phyloP scores from a whole-genome alignment of 2,888 invertebrate species.

The Dryomyza anilis region DNA sequence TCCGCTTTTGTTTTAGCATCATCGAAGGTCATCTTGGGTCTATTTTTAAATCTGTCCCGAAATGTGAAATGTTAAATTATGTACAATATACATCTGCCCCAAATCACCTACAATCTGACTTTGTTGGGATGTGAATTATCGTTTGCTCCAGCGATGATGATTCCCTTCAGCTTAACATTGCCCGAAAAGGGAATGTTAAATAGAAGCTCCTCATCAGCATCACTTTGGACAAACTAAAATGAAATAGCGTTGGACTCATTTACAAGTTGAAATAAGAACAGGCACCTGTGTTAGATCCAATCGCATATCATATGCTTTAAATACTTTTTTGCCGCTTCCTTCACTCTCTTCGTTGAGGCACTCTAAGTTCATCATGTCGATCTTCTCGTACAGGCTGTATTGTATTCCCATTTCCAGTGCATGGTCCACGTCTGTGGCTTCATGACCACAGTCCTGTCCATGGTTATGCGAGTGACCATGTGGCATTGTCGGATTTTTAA shows the following conservation, averaged over 20 bases:
- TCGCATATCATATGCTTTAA: constrained; percentile 90
- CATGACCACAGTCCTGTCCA: constrained; percentile 54
- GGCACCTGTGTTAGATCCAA: constrained; percentile 76
- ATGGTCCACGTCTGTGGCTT: constrained; percentile 57
- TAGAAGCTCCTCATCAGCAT: constrained; percentile 92
- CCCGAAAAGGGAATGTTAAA: constrained; percentile 98
- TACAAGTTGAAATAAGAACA: background rate
- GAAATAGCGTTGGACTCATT: background rate
- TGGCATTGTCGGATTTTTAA: constrained; percentile 46
- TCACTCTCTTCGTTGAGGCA: constrained; percentile 90
- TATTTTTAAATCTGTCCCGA: constrained; percentile 82
- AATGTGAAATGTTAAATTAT: background rate
- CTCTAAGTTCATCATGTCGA: constrained; percentile 83
- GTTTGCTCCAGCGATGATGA: constrained; percentile 90
- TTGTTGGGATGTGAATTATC: constrained; percentile 83
- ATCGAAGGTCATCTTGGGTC: constrained; percentile 94
- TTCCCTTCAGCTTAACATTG: constrained; percentile 92
- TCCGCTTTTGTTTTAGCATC: constrained; percentile 76
- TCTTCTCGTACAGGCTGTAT: constrained; percentile 82
- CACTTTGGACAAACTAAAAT: constrained; percentile 90
- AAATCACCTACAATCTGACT: constrained; percentile 78
- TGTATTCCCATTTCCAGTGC: constrained; percentile 59
- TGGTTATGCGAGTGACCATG: constrained; percentile 58
- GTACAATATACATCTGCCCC: background rate
- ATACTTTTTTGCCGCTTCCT: constrained; percentile 85